These are phyloP conservation scores for Parazoanthus atlanticus DNA, from an alignment of 92 coral and sea anemone genomes.

Conservation along the genomic window DNA sequence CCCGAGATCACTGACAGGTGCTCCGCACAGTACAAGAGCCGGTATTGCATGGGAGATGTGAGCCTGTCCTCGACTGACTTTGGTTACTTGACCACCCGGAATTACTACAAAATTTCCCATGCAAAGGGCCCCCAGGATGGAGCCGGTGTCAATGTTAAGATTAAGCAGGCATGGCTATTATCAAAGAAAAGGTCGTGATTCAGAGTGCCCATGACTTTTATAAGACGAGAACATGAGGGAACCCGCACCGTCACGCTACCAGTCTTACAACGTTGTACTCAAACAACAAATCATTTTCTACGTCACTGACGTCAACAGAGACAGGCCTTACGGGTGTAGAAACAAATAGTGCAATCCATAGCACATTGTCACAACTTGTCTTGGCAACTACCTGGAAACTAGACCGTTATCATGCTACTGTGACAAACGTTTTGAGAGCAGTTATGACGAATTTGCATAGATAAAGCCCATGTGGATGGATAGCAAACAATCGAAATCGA, in stretches of 20 bases:
- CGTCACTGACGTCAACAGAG: slow-evolving; percentile 12
- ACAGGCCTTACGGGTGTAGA: slow-evolving; percentile 19
- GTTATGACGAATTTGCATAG: neutral
- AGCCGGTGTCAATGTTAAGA: neutral
- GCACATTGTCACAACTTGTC: neutral
- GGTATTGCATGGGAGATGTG: no score
- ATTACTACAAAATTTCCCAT: slow-evolving; percentile 19
- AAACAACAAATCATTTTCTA: slow-evolving; percentile 26
- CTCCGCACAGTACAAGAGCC: neutral
- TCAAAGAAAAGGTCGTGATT: neutral
- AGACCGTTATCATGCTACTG: slow-evolving; percentile 49
- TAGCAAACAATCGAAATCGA: slow-evolving; percentile 10
- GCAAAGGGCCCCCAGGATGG: neutral
- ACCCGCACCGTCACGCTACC: neutral
- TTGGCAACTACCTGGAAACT: neutral
- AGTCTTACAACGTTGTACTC: neutral
- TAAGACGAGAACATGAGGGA: neutral
- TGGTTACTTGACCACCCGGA: slow-evolving; percentile 30
- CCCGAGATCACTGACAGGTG: slow-evolving; percentile 1
- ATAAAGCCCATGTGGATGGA: neutral
- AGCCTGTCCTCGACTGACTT: slow-evolving; percentile 26
- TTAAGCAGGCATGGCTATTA: neutral
- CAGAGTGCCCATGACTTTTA: neutral
- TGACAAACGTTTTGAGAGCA: slow-evolving; percentile 9
- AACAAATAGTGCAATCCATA: slow-evolving; percentile 44